Evolutionary conservation across 2,888 invertebrate species (phyloP).

Genomic region (Apoda limacodes): DNA sequence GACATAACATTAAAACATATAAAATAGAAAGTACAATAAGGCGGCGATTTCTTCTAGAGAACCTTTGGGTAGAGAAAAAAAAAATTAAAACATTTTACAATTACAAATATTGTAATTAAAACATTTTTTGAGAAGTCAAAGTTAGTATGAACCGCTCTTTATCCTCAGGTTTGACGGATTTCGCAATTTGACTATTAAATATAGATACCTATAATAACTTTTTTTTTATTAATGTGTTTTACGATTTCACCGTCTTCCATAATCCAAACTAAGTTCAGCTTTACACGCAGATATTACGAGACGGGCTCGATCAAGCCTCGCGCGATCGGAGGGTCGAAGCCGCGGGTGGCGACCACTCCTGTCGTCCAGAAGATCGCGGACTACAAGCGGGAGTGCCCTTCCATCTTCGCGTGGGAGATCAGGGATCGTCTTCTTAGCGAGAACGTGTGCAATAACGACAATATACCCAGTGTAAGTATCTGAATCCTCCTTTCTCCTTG

Average conservation of each 20-base stretch:
- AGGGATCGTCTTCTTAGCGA: conserved; percentile 93
- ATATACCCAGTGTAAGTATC: conserved; percentile 98
- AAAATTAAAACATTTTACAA: too few relatives aligned
- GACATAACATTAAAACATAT: too few relatives aligned
- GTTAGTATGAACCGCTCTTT: too few relatives aligned
- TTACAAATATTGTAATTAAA: too few relatives aligned
- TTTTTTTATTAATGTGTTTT: too few relatives aligned
- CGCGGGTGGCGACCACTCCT: conserved; percentile 92
- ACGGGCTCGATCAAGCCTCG: conserved; percentile 97
- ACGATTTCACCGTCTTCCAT: conserved; percentile 35
- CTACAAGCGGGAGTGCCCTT: conserved; percentile 97
- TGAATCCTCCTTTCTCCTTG: conserved; percentile 12
- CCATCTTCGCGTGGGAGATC: conserved; percentile 99
- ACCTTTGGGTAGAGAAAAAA: too few relatives aligned
- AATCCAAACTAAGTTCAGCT: conserved; percentile 60
- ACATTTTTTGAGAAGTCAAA: too few relatives aligned
- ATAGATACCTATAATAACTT: too few relatives aligned
- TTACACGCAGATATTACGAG: conserved; percentile 90
- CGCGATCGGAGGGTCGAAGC: conserved; percentile 97
- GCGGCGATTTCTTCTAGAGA: too few relatives aligned
- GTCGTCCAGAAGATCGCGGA: conserved; percentile 96
- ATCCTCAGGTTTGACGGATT: too few relatives aligned
- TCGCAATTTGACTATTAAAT: too few relatives aligned
- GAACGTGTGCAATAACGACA: conserved; percentile 96
- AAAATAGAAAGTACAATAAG: too few relatives aligned